These are phyloP conservation scores for Paralvinella palmiformis DNA, from an alignment of 1,140 invertebrate species.

Conservation along the genomic window DNA sequence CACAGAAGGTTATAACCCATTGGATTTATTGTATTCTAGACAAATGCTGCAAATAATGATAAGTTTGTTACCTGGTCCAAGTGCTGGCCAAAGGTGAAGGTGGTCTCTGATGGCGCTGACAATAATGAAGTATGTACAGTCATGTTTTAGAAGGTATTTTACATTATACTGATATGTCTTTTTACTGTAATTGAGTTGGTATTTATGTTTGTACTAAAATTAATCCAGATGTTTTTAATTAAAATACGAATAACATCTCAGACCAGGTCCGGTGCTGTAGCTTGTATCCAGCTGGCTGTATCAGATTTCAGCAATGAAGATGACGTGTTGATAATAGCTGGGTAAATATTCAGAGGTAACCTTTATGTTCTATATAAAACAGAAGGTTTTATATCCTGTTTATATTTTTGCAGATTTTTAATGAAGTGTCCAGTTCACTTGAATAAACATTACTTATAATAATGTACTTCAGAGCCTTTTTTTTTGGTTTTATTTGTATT, in stretches of 20 bases:
- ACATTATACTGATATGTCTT: too few species aligned
- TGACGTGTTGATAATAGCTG: constrained; percentile 5
- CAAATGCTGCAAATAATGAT: neutral
- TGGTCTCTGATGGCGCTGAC: neutral
- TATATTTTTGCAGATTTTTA: neutral
- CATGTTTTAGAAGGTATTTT: too few species aligned
- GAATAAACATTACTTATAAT: neutral
- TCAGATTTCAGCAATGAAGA: neutral
- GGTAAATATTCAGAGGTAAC: too few species aligned
- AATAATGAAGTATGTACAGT: neutral
- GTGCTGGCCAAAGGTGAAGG: neutral
- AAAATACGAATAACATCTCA: neutral
- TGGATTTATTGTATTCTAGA: constrained; percentile 2
- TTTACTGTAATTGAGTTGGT: too few species aligned
- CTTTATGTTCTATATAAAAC: too few species aligned
- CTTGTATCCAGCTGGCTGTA: neutral
- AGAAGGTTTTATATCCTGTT: too few species aligned
- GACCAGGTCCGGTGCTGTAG: neutral
- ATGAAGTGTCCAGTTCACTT: neutral
- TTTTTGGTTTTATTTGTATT: too few species aligned
- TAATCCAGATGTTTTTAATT: too few species aligned
- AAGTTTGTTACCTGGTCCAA: neutral
- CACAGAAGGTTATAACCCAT: too few species aligned
- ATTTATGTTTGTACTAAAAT: too few species aligned
- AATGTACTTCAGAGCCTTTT: too few species aligned